phyloP scores from a whole-genome alignment of 2,888 invertebrate species.

The Phengaris arion region DNA sequence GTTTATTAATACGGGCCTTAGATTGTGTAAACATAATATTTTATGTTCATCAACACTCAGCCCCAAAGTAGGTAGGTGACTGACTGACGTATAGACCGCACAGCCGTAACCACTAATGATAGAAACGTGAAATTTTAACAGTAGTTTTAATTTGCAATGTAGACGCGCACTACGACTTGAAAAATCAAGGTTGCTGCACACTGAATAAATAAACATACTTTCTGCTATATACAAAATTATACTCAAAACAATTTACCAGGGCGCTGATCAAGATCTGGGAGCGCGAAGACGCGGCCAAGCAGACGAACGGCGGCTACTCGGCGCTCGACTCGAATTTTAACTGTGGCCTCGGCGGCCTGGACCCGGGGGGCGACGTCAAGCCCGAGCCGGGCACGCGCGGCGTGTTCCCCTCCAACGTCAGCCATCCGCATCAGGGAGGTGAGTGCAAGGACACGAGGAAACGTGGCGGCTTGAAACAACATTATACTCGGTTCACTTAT shows the following conservation, averaged over 20 bases:
- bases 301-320: conserved; percentile 77
- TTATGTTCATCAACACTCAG: no score
- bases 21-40: no score
- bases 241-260: conserved; percentile 43
- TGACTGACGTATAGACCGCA: no score
- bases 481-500: no score
- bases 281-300: conserved; percentile 81
- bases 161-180: no score
- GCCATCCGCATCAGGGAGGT: conserved; percentile 68
- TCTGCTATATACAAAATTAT: neutral
- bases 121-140: no score
- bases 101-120: no score
- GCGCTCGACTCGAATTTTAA: conserved; percentile 81
- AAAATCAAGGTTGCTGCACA: neutral
- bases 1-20: no score
- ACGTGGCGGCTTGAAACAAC: no score
- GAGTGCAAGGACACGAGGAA: neutral
- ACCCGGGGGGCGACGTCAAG: conserved; percentile 81
- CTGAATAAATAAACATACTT: neutral
- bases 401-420: conserved; percentile 60
- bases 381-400: conserved; percentile 69
- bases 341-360: conserved; percentile 83
- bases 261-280: conserved; percentile 93
- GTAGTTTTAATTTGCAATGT: no score
- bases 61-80: no score